Percentiles rank a stretch among this genome's conserved stretches.
Conservation (phyloP, 2,797 vertebrate species). For the Allobates femoralis region DNA sequence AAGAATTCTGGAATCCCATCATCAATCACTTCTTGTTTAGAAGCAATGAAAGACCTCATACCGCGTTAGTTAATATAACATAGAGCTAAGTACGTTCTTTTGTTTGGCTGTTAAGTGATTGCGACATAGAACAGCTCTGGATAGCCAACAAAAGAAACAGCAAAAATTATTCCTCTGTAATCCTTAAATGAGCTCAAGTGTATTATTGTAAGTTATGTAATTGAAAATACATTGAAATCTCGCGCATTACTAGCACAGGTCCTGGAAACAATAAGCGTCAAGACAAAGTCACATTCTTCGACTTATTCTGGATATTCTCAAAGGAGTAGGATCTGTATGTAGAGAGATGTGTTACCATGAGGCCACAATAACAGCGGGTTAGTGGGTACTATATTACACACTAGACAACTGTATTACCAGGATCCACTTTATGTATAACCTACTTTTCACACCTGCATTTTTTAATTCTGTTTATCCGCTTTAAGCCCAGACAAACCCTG, state of each 20-base stretch:
- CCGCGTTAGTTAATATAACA: slow-evolving; percentile 44
- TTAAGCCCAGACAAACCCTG: too few species aligned
- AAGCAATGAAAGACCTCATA: slow-evolving; percentile 39
- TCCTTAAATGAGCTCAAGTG: slow-evolving; percentile 54
- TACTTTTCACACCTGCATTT: too few species aligned
- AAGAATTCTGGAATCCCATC: slow-evolving; percentile 32
- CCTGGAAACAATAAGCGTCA: background rate
- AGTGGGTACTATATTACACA: too few species aligned
- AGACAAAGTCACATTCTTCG: slow-evolving; percentile 14
- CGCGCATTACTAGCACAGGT: slow-evolving; percentile 27
- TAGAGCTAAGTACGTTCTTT: slow-evolving; percentile 26
- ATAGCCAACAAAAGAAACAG: slow-evolving; percentile 28
- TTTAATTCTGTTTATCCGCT: too few species aligned
- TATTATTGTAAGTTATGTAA: slow-evolving; percentile 49
- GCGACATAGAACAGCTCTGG: slow-evolving; percentile 1
- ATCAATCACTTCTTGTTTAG: slow-evolving; percentile 46
- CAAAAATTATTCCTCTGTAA: slow-evolving; percentile 41
- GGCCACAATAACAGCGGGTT: too few species aligned
- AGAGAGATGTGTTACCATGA: too few species aligned
- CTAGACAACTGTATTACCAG: too few species aligned
- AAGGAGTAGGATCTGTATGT: background rate
- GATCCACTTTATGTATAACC: too few species aligned
- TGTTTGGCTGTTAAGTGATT: slow-evolving; percentile 37
- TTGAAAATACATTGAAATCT: slow-evolving; percentile 33
- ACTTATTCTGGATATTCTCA: background rate